Conservation (phyloP, 2,113 vertebrate species). For the Albula goreensis region DNA sequence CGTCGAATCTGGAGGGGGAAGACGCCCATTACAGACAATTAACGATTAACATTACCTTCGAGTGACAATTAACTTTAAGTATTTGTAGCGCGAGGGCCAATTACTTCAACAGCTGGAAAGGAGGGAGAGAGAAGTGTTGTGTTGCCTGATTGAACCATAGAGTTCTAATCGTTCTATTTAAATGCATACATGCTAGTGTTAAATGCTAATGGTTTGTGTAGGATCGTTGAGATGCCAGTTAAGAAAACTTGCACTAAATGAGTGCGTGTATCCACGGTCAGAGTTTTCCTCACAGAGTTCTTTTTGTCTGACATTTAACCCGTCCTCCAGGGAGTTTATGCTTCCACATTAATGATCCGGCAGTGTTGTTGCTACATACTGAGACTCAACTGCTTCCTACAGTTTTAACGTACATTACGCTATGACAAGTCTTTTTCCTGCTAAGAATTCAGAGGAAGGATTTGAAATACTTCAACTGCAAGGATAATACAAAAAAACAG, state of each 20-base stretch:
- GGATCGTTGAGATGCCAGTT: constrained; percentile 9
- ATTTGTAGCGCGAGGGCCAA: not conserved
- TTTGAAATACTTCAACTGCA: not conserved
- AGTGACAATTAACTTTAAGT: not conserved
- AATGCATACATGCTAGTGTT: not conserved
- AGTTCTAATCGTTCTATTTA: not conserved
- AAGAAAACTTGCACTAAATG: not conserved
- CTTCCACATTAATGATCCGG: constrained; percentile 19
- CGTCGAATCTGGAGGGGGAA: constrained; percentile 60
- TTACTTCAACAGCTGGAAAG: not conserved
- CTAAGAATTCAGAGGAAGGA: not conserved
- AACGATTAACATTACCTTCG: not conserved
- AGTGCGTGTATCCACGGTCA: not conserved
- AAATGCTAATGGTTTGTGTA: not conserved
- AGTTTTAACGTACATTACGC: constrained; percentile 17
- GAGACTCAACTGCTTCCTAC: constrained; percentile 10
- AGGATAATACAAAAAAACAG: not conserved
- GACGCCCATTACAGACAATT: not conserved
- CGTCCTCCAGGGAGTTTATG: constrained; percentile 17
- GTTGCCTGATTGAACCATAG: not conserved
- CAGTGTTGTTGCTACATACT: not conserved
- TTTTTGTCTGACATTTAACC: constrained; percentile 6
- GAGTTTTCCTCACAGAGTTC: not conserved
- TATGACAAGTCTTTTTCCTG: not conserved
- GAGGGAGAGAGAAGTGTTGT: not conserved